Percentiles rank a stretch among this genome's conserved stretches.
Evolutionary conservation across 1,140 invertebrate species (phyloP).

Genomic region (Latrodectus geometricus): DNA sequence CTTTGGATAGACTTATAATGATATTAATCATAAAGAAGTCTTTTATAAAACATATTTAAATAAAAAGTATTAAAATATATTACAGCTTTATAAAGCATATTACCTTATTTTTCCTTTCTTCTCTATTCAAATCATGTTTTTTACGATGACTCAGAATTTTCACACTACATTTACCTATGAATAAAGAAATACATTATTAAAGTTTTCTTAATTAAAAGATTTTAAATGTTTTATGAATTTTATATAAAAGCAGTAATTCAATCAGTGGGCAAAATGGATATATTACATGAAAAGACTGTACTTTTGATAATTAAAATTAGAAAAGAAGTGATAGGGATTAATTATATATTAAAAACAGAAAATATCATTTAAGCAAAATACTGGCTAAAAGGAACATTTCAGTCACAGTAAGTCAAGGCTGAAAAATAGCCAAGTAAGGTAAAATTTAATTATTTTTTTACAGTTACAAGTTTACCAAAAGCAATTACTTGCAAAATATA

Average conservation of each 20-base stretch:
- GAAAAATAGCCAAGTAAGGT: too few relatives aligned
- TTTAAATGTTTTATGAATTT: background rate
- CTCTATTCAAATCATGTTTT: conserved; percentile 21
- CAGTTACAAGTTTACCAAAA: too few relatives aligned
- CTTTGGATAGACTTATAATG: too few relatives aligned
- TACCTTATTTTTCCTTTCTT: conserved; percentile 44
- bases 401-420: too few relatives aligned
- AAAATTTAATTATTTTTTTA: too few relatives aligned
- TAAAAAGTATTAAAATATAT: background rate
- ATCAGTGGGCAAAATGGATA: too few relatives aligned
- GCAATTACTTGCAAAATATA: too few relatives aligned
- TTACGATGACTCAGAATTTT: conserved; percentile 6
- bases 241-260: background rate
- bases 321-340: background rate
- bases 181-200: background rate
- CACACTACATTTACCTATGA: conserved; percentile 39
- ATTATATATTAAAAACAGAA: background rate
- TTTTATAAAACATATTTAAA: background rate
- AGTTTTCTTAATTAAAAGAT: background rate
- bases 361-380: background rate
- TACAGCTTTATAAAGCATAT: background rate
- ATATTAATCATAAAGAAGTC: too few relatives aligned
- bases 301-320: background rate
- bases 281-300: background rate
- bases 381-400: too few relatives aligned